Percentiles rank a stretch among this genome's conserved stretches.
These are phyloP conservation scores for Morelia viridis DNA, from an alignment of 2,797 vertebrate species.

Conservation along the genomic window DNA sequence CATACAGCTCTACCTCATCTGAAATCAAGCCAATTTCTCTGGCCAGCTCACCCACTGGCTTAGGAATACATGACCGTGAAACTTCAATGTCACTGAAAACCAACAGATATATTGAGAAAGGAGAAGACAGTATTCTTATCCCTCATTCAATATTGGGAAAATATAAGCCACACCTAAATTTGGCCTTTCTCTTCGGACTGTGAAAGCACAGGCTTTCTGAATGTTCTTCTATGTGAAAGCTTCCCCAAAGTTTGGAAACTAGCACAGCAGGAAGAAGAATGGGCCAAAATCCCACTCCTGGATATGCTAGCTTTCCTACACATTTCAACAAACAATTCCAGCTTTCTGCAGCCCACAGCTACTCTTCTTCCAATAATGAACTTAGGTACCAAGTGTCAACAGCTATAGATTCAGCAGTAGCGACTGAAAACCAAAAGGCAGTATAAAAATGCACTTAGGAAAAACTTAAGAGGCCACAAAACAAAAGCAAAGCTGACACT, in stretches of 20 bases:
- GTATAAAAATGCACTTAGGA: not conserved
- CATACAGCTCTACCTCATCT: slow-evolving; percentile 90
- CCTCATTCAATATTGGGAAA: not conserved
- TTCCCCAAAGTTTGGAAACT: not conserved
- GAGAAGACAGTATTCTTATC: not conserved
- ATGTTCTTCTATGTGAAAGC: no score
- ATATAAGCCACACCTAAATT: not conserved
- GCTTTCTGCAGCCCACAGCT: not conserved
- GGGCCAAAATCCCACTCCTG: not conserved
- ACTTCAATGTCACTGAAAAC: slow-evolving; percentile 89
- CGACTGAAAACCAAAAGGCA: not conserved
- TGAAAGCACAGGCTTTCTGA: not conserved
- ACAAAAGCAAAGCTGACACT: not conserved
- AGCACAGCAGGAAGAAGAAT: not conserved
- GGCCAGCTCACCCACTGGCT: slow-evolving; percentile 82
- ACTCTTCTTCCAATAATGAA: no score
- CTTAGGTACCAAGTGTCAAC: not conserved
- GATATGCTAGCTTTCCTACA: not conserved
- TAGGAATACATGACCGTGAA: slow-evolving; percentile 86
- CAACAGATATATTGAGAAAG: not conserved
- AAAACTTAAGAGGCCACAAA: not conserved
- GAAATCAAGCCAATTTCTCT: slow-evolving; percentile 87
- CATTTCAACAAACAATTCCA: not conserved
- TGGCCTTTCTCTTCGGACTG: not conserved
- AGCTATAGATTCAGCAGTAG: not conserved